Percentiles rank a stretch among this genome's conserved stretches.
Conservation (phyloP, 92 coral and sea anemone genomes). For the Zoanthus solanderi region DNA sequence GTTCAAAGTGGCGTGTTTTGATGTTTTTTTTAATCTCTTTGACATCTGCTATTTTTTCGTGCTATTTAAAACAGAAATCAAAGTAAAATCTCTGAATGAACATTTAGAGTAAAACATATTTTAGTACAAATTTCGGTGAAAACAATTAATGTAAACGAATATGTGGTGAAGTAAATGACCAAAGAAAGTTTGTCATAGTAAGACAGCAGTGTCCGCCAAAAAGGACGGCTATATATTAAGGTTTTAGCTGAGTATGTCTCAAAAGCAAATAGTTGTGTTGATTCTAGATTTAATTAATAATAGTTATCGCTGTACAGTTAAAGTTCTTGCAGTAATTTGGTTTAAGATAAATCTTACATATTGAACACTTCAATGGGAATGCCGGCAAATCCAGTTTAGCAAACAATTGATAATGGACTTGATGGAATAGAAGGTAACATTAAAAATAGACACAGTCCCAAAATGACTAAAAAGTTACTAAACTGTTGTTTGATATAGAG, state of each 20-base stretch:
- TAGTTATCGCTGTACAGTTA: not conserved
- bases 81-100: too few species aligned
- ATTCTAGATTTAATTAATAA: constrained; percentile 9
- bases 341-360: not conserved
- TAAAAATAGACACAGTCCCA: not conserved
- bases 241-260: not conserved
- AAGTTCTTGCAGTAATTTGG: not conserved
- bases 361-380: not conserved
- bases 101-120: too few species aligned
- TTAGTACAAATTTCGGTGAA: not conserved
- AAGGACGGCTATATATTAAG: not conserved
- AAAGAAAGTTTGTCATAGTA: not conserved
- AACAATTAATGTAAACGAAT: not conserved
- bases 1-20: too few species aligned
- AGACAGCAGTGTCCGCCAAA: not conserved
- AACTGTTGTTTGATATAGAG: not conserved
- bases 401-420: constrained; percentile 3
- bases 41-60: too few species aligned
- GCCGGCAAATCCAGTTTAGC: constrained; percentile 13
- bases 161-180: not conserved
- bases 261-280: not conserved
- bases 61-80: too few species aligned
- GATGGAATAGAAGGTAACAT: not conserved
- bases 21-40: too few species aligned
- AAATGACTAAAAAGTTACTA: not conserved